Percentiles rank a stretch among this genome's conserved stretches.
Conservation (phyloP, 2,113 vertebrate species). For the Hirundichthys speculiger region DNA sequence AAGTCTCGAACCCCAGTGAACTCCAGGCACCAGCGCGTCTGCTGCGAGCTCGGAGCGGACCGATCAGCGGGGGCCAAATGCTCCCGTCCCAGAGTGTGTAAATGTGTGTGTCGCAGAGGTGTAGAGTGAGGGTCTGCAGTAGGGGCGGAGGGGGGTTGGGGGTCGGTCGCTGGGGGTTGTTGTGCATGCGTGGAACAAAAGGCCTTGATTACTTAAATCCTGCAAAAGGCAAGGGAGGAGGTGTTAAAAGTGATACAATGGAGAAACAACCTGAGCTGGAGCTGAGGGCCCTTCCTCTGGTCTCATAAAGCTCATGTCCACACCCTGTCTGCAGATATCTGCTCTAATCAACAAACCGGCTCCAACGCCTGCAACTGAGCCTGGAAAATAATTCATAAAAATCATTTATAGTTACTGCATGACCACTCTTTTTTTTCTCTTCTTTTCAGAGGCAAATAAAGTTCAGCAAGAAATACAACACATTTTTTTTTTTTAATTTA, state of each 20-base stretch:
- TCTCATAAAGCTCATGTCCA: constrained; percentile 52
- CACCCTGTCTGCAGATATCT: constrained; percentile 68
- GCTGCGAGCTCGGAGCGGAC: constrained; percentile 41
- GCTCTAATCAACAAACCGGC: constrained; percentile 63
- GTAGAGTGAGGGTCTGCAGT: constrained; percentile 32
- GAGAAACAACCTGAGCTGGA: constrained; percentile 57
- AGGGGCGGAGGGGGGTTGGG: constrained; percentile 38
- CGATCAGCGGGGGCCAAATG: constrained; percentile 65
- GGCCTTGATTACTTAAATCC: constrained; percentile 77
- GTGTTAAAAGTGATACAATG: constrained; percentile 78
- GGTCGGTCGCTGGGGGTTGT: constrained; percentile 49
- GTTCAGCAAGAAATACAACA: too few species aligned
- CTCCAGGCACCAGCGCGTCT: constrained; percentile 74
- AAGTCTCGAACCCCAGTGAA: constrained; percentile 64
- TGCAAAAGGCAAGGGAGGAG: constrained; percentile 79
- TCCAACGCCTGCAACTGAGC: neutral
- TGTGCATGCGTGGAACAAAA: constrained; percentile 77
- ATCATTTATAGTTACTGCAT: too few species aligned
- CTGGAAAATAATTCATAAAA: too few species aligned
- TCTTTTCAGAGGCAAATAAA: too few species aligned
- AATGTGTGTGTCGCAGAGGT: constrained; percentile 27
- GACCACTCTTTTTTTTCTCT: too few species aligned
- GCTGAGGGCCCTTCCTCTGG: constrained; percentile 30
- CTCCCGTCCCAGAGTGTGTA: constrained; percentile 59
- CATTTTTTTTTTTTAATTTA: too few species aligned